A percentile compares a stretch with the other conserved stretches of the same genome.
These are phyloP conservation scores for Luffia ferchaultella DNA, from an alignment of 2,888 invertebrate genomes.

Conservation along the genomic window DNA sequence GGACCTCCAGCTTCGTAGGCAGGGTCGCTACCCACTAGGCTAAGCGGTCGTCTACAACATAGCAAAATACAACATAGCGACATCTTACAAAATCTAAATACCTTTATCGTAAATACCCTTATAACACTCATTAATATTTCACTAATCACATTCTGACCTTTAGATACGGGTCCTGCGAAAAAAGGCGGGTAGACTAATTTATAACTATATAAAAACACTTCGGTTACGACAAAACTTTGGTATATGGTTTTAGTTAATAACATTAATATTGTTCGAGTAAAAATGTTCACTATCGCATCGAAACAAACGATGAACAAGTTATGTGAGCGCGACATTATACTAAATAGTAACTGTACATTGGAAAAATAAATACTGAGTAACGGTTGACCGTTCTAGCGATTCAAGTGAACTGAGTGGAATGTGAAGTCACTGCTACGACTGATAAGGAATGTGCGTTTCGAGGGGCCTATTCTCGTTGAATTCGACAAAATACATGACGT, in stretches of 20 bases:
- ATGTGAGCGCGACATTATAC: neutral
- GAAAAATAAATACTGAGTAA: neutral
- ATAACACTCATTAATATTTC: slow-evolving; percentile 19
- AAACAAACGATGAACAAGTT: slow-evolving; percentile 26
- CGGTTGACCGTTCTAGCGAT: neutral
- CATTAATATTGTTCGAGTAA: slow-evolving; percentile 37
- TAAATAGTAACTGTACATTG: neutral
- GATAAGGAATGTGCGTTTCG: neutral
- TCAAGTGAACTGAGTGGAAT: neutral
- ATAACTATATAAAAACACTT: slow-evolving; percentile 46
- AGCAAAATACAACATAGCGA: neutral
- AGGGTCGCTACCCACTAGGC: neutral
- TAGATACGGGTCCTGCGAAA: slow-evolving; percentile 27
- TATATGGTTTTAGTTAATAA: slow-evolving; percentile 42
- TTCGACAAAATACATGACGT: no score
- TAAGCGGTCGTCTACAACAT: neutral
- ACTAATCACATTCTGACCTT: slow-evolving; percentile 18
- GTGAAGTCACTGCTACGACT: neutral
- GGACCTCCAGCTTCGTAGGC: no score
- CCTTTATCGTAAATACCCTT: slow-evolving; percentile 20
- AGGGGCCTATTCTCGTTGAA: no score
- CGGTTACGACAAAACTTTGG: slow-evolving; percentile 42
- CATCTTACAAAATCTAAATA: neutral
- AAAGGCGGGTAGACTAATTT: slow-evolving; percentile 41
- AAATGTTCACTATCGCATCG: slow-evolving; percentile 29